These are phyloP conservation scores for Dryococelus australis DNA, from an alignment of 2,888 invertebrate species.

Conservation along the genomic window DNA sequence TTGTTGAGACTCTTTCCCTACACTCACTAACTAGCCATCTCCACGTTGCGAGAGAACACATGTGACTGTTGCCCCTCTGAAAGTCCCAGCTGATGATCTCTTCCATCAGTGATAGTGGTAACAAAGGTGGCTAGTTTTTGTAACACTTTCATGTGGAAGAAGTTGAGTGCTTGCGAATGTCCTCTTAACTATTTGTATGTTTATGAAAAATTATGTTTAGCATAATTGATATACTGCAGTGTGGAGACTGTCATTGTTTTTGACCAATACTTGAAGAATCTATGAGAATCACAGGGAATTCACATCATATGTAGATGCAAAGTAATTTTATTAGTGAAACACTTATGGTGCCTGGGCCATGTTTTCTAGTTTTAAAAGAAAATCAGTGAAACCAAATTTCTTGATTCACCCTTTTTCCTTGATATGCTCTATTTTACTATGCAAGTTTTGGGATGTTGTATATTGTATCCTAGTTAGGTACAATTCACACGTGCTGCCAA, in stretches of 20 bases:
- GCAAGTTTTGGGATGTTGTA: slow-evolving; percentile 47
- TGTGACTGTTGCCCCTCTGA: neutral
- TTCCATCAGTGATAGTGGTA: slow-evolving; percentile 45
- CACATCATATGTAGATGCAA: slow-evolving; percentile 33
- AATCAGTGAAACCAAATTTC: slow-evolving; percentile 40
- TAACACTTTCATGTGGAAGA: slow-evolving; percentile 31
- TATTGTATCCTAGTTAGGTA: slow-evolving; percentile 40
- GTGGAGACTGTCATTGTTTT: slow-evolving; percentile 37
- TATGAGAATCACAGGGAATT: slow-evolving; percentile 44
- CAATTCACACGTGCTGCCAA: slow-evolving; percentile 35
- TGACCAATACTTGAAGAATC: slow-evolving; percentile 47
- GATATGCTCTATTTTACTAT: slow-evolving; percentile 49
- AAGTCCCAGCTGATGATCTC: slow-evolving; percentile 41
- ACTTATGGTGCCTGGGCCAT: slow-evolving; percentile 48
- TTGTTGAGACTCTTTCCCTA: neutral
- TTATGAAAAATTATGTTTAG: slow-evolving; percentile 35
- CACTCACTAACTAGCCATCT: neutral
- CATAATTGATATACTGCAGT: slow-evolving; percentile 32
- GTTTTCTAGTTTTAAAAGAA: slow-evolving; percentile 47
- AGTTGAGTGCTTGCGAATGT: slow-evolving; percentile 1
- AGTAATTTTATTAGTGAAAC: slow-evolving; percentile 34
- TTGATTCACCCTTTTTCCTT: slow-evolving; percentile 44
- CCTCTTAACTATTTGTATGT: slow-evolving; percentile 25
- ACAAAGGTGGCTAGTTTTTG: slow-evolving; percentile 45
- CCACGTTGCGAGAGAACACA: neutral